Base-by-base conservation (phyloP, 2,113 vertebrate genomes). In the Glaucidium brasilianum region DNA sequence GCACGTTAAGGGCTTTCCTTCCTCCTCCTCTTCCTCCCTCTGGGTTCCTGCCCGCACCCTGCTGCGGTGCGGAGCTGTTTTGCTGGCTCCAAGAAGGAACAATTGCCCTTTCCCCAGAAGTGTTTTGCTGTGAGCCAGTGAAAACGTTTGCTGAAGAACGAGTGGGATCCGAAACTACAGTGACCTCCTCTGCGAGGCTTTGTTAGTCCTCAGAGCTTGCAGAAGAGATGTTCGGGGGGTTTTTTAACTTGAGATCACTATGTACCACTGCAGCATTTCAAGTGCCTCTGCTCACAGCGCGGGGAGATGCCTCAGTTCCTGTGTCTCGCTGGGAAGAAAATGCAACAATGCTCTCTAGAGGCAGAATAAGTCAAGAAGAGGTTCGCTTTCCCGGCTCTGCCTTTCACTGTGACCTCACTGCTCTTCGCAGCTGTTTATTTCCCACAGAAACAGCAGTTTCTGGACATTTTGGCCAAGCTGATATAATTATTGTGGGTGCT, bases 331-430 rank as follows among this genome's bases (percentile, higher is more conserved):
- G 84, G 89, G 95, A 95, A 96, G 95, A 90, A 97, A 97, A 97
- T 85, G 89, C 96, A 97, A 97, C 85, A 91, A 96, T 96, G 97
- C 94, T 96, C 95, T 96, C 97, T 96, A 96, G 96, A 97, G 96
- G 96, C 95, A 95, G 95, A 97, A 96, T 55, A 64, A 92, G 91
- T 91, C 89, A 88, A 72, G 64, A 62, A 92, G 64, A 90, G 75
- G 50, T 88, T 89, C 1, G 52, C 67, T 94, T 90, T 93, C 26
- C 58, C 5, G 0, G 35, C 85, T 90, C 66, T 68, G 85, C 34
- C 29, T 91, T 85, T 50, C 23, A 4, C 45, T 34, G 3, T 50
- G 82, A 84, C 82, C 88, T 95, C 75, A 12, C 32, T 71, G 67
- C 79, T 94, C 59, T 90, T 55, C 3, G 12, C 75, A 63, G 86